Conservation (phyloP, 2,797 vertebrate species). For the Rhinoraja longicauda region DNA sequence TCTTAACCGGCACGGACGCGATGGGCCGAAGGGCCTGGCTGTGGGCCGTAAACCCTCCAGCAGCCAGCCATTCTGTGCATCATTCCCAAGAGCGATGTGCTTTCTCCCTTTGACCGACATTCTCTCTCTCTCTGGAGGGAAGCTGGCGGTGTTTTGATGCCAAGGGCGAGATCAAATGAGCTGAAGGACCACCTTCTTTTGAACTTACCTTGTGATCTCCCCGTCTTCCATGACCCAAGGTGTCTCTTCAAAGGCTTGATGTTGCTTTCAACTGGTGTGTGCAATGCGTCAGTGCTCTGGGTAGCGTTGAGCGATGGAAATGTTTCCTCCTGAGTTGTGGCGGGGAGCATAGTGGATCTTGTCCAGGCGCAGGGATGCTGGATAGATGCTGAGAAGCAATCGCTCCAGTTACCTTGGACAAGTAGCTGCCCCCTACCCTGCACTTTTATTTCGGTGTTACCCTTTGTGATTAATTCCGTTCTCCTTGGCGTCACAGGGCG, state of each 20-base stretch:
- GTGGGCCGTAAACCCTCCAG: too few relatives aligned
- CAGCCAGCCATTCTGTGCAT: too few relatives aligned
- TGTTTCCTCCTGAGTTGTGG: not conserved
- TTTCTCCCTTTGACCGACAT: not conserved
- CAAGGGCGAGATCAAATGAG: not conserved
- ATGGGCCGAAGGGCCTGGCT: too few relatives aligned
- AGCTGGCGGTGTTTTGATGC: not conserved
- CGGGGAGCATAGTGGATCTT: not conserved
- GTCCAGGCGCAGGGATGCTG: not conserved
- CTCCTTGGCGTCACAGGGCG: too few relatives aligned
- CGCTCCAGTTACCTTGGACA: not conserved
- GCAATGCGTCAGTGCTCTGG: not conserved
- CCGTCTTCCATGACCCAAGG: not conserved
- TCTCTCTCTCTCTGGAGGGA: not conserved
- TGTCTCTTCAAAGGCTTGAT: not conserved
- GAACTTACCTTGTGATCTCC: not conserved
- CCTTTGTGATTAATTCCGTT: not conserved
- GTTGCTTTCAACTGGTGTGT: not conserved
- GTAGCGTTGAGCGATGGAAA: not conserved
- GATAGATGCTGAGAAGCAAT: not conserved
- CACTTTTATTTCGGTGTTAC: not conserved
- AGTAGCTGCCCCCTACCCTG: not conserved
- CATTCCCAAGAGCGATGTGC: not conserved
- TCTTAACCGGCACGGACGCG: too few relatives aligned
- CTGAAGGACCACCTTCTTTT: not conserved